Base-by-base conservation (phyloP, 2,113 vertebrate genomes). In the Sander lucioperca region DNA sequence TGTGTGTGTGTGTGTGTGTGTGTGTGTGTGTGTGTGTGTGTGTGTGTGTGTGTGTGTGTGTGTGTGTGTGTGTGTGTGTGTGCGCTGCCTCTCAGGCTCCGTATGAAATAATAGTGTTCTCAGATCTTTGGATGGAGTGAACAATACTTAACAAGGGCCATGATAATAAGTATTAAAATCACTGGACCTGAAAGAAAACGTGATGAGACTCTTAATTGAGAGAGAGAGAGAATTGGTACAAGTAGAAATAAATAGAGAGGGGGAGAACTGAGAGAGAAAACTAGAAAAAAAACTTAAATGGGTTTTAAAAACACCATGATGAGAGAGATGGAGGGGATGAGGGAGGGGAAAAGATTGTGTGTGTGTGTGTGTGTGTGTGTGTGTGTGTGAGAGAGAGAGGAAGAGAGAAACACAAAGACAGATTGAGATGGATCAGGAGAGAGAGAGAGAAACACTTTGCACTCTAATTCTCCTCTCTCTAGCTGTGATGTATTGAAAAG, bases 91-190 rank as follows among this genome's bases (percentile, higher is more conserved):
- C 71, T 84, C 3, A 47, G 61, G 73, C 70, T 74, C 86, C 50
- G 18, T 77, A 78, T 88, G 81, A 85, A 92, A 87, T 91, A 88
- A 93, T 90, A 83, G 84, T 86, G 85, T 77, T 86, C 90, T 92
- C 80, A 89, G 89, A 89, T 93, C 71, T 90, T 87, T 91, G 89
- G 86, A 91, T 83, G 84, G 88, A 92, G 89, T 85, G 91, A 94
- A 93, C 91, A 93, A 90, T 94, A 92, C 88, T 92, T 95, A 95
- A 95, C 94, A 93, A 43, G 91, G 79, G 80, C 89, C 92, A 92
- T 92, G 91, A 94, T 94, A 94, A 93, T 95, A 87, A 94, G 88
- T 93, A 93, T 93, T 95, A 95, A 95, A 96, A 83, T 87, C 87
- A 87, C 75, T 90, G 77, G 90, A 95, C 91, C 94, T 87, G 92